Conservation (phyloP, 2,113 vertebrate species). For the Podilymbus podiceps region DNA sequence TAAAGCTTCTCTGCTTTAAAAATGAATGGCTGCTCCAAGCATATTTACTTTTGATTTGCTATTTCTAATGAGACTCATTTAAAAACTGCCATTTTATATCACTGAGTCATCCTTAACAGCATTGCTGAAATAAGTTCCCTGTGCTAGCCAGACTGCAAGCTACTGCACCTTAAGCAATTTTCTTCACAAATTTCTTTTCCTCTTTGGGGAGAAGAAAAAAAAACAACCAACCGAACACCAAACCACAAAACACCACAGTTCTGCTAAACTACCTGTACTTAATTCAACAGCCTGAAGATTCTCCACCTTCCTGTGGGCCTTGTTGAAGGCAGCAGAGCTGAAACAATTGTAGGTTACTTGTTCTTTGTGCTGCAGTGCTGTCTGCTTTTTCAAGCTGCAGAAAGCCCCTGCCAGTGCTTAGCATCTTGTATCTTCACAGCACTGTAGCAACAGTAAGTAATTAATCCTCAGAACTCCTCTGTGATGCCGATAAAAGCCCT, state of each 20-base stretch:
- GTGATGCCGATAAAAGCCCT: neutral
- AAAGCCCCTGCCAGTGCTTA: neutral
- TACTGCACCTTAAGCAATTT: neutral
- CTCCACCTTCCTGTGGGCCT: neutral
- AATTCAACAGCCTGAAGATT: neutral
- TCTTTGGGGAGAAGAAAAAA: neutral
- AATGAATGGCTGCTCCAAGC: neutral
- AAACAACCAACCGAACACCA: no score
- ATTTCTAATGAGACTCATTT: neutral
- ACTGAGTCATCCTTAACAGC: neutral
- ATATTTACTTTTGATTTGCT: neutral
- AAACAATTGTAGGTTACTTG: neutral
- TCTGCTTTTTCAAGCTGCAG: neutral
- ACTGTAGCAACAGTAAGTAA: neutral
- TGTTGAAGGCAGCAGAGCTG: neutral
- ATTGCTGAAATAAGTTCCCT: neutral
- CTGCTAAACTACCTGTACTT: neutral
- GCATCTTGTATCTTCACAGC: neutral
- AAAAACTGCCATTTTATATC: neutral
- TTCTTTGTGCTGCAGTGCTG: neutral
- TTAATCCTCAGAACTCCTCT: neutral
- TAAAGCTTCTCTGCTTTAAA: neutral
- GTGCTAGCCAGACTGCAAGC: neutral
- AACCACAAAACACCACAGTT: neutral
- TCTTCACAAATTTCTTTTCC: neutral